Base-by-base conservation (phyloP, 2,888 invertebrate species). In the Scaptodrosophila latifasciaeformis region DNA sequence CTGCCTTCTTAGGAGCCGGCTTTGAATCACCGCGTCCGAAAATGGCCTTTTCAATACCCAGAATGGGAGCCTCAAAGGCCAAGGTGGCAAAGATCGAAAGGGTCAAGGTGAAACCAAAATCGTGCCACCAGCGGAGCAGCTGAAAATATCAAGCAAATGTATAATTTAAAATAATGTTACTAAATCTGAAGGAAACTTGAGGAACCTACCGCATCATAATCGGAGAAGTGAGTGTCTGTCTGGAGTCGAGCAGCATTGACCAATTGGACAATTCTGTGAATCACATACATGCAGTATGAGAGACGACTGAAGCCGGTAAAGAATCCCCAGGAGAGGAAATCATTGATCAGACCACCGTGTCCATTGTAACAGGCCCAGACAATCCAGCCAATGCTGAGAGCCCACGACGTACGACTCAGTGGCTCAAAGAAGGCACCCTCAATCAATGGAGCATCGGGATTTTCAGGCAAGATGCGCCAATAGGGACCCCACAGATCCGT, bases 51-150 rank as follows among this genome's bases (percentile, higher is more conserved):
- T 88, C 88, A 42, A 88, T 81, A 29, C 85, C 84, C 42, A 87
- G 65, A 56, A 88, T 83, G 2, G 88, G 88, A 0, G 87, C 82
- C 68, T 88, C 88, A 59, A 88, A 88, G 12, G 87, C 84, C 52
- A 88, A 64, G 1, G 86, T 85, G 61, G 86, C 87, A 47, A 88
- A 81, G 18, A 86, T 77, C 6, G 88, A 85, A 2, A 86, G 49
- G 2, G 82, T 68, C 35, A 87, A 59, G 7, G 85, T 81, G 6
- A 86, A 71, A 21, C 86, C 81, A 46, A 87, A 85, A 74, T 88
- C 86, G 7, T 87, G 85, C 83, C 87, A 87, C 79, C 85, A 87
- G 40, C 81, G 72, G 56, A 87, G 81, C 18, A 87, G 69, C 84
- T 88, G 78, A 7, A 61, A 42, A 5, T 1, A n/a, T n/a, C 12